These are phyloP conservation scores for Channallabes apus DNA, from an alignment of 2,797 vertebrate genomes.

Conservation along the genomic window DNA sequence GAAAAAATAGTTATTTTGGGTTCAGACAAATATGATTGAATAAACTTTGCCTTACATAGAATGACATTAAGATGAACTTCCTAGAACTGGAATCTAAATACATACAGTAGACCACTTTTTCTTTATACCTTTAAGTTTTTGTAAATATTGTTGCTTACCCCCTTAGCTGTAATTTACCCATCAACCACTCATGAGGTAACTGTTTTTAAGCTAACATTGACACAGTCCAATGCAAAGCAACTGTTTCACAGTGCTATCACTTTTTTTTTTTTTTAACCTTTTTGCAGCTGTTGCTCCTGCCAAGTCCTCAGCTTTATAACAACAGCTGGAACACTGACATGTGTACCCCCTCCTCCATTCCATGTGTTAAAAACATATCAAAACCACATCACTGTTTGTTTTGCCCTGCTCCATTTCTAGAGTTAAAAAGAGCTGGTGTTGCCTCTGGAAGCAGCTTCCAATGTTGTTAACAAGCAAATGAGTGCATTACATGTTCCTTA, in stretches of 20 bases:
- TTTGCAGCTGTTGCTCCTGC: constrained; percentile 67
- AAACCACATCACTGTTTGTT: constrained; percentile 32
- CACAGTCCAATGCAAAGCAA: constrained; percentile 61
- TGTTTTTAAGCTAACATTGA: constrained; percentile 63
- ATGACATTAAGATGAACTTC: neutral
- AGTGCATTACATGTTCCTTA: constrained; percentile 18
- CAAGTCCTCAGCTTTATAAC: constrained; percentile 72
- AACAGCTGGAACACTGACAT: constrained; percentile 81
- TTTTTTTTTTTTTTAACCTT: constrained; percentile 61
- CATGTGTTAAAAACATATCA: constrained; percentile 35
- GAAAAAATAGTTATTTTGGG: neutral
- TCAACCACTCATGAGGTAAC: constrained; percentile 56
- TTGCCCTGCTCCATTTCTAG: constrained; percentile 22
- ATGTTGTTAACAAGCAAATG: neutral
- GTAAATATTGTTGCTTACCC: neutral
- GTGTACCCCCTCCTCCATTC: constrained; percentile 33
- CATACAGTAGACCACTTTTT: neutral
- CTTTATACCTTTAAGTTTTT: neutral
- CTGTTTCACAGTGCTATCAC: constrained; percentile 68
- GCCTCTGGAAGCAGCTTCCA: constrained; percentile 36
- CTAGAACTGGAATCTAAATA: neutral
- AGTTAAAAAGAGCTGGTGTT: constrained; percentile 26
- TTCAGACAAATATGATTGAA: neutral
- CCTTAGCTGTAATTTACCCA: neutral
- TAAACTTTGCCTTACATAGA: neutral